Conservation (phyloP, 2,888 invertebrate genomes). For the Campoletis raptor region DNA sequence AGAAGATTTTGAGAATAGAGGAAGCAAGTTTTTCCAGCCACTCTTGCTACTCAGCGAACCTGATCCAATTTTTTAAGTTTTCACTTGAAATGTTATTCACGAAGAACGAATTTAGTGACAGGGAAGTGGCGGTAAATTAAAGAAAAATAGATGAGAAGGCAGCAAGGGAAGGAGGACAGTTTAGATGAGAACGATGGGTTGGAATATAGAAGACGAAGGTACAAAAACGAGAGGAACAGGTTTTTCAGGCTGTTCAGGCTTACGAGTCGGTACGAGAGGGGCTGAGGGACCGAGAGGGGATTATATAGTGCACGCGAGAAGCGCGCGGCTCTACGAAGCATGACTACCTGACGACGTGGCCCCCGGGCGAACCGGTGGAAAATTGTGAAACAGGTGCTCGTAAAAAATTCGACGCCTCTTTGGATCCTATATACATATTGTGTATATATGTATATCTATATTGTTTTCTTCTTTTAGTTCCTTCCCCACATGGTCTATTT, state of each 20-base stretch:
- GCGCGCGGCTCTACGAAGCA: constrained; percentile 75
- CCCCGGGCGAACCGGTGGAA: constrained; percentile 77
- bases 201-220: constrained; percentile 45
- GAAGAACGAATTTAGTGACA: constrained; percentile 54
- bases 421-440: constrained; percentile 19
- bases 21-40: neutral
- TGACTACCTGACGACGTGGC: constrained; percentile 80
- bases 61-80: constrained; percentile 11
- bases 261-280: constrained; percentile 46
- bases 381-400: constrained; percentile 81
- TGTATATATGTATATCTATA: neutral
- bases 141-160: constrained; percentile 52
- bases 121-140: constrained; percentile 68
- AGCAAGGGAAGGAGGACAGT: constrained; percentile 11
- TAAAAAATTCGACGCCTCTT: constrained; percentile 71
- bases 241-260: constrained; percentile 79
- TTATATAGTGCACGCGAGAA: constrained; percentile 71
- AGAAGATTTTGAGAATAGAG: neutral
- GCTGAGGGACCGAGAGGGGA: constrained; percentile 20
- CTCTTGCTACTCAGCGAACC: neutral
- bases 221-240: constrained; percentile 77
- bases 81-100: constrained; percentile 12
- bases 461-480: constrained; percentile 9
- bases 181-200: constrained; percentile 53
- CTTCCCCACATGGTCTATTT: constrained; percentile 46